Conservation (phyloP, 37 sponge, comb jelly and placozoan species). For the Beroe ovata region DNA sequence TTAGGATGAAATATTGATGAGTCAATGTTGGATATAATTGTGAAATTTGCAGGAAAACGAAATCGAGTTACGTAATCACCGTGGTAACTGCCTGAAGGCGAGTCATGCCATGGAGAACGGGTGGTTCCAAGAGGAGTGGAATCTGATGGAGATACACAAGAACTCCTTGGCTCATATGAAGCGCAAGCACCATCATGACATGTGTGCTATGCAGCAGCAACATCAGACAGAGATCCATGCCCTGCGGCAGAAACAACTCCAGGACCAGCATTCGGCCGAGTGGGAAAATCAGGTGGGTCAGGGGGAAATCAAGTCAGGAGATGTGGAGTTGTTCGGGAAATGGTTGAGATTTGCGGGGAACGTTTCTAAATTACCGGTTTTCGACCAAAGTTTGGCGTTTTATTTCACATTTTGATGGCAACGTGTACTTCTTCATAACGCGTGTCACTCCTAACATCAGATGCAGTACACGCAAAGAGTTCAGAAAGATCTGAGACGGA, state of each 20-base stretch:
- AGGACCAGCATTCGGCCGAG: slow-evolving; percentile 86
- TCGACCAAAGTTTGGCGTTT: too few species aligned
- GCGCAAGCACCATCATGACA: slow-evolving; percentile 75
- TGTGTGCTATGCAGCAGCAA: slow-evolving; percentile 82
- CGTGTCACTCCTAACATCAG: slow-evolving; percentile 71
- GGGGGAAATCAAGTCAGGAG: not conserved
- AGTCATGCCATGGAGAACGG: slow-evolving; percentile 6
- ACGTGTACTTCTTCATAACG: too few species aligned
- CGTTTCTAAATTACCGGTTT: too few species aligned
- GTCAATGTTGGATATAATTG: too few species aligned
- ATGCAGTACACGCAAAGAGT: slow-evolving; percentile 87
- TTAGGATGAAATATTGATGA: too few species aligned
- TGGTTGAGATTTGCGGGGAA: too few species aligned
- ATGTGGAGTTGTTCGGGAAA: too few species aligned
- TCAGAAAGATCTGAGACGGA: slow-evolving; percentile 92
- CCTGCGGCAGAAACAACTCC: slow-evolving; percentile 80
- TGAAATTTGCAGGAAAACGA: slow-evolving; percentile 57
- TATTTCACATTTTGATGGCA: too few species aligned
- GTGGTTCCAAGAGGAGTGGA: slow-evolving; percentile 64
- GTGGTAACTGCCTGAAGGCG: slow-evolving; percentile 14
- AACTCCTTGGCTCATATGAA: slow-evolving; percentile 84
- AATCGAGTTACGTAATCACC: not conserved
- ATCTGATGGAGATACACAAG: slow-evolving; percentile 74
- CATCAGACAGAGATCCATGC: slow-evolving; percentile 87
- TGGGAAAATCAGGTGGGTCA: slow-evolving; percentile 90